A percentile compares a stretch with the other conserved stretches of the same genome.
phyloP scores from a whole-genome alignment of 1,140 invertebrate genomes.

The Drosophila carrolli region DNA sequence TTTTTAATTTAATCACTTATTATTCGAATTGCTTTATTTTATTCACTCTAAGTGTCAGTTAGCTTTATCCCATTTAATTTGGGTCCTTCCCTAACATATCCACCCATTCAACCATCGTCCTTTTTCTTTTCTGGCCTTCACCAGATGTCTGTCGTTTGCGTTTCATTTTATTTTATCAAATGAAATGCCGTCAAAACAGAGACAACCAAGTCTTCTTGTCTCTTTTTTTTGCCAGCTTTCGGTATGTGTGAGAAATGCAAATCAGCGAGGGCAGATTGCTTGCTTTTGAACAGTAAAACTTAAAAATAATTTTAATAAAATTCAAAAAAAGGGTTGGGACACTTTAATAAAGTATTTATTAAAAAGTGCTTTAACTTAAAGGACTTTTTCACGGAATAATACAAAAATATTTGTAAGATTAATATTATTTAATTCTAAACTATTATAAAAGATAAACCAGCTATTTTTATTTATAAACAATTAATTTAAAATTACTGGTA shows the following conservation, averaged over 20 bases:
- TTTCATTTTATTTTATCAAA: slow-evolving; percentile 78
- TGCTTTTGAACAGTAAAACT: neutral
- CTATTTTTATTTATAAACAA: no score
- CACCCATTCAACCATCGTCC: neutral
- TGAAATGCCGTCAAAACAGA: slow-evolving; percentile 73
- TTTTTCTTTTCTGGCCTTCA: slow-evolving; percentile 14
- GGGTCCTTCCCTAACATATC: slow-evolving; percentile 3
- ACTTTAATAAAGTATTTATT: no score
- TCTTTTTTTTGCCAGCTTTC: slow-evolving; percentile 1
- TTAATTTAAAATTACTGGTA: no score
- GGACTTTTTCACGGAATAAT: no score
- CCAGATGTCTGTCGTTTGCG: slow-evolving; percentile 67
- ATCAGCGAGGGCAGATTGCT: slow-evolving; percentile 43
- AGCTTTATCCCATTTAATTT: neutral
- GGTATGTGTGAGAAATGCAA: slow-evolving; percentile 50
- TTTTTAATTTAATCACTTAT: neutral
- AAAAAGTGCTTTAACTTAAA: no score
- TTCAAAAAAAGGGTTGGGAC: no score
- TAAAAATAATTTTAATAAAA: neutral
- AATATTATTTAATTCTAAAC: no score
- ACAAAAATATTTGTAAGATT: no score
- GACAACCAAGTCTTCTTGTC: slow-evolving; percentile 25
- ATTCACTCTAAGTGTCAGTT: no score
- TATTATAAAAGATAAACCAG: no score
- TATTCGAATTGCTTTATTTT: neutral